Base-by-base conservation (phyloP, 1,140 invertebrate genomes). In the Halictus rubicundus region DNA sequence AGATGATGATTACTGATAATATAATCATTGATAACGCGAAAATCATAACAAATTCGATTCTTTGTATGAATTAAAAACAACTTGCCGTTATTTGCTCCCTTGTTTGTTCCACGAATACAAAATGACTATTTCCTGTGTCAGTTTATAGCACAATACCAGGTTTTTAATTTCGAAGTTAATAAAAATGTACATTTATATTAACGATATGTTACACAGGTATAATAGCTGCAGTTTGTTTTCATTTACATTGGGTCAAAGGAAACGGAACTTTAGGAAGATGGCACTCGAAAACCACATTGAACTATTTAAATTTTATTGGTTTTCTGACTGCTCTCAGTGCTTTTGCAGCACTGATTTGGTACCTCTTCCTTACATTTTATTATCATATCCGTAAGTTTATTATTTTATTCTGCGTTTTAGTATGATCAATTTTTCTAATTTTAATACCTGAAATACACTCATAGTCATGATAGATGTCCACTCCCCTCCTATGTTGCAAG, bases 321-420 rank as follows among this genome's bases (percentile, higher is more conserved):
- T 88, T 88, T 77, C 1, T 85, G 14, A 78, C 72, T 61, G 84
- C 82, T n/a, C 82, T 88, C 4, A 32, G 49, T 66, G 76, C 82
- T 19, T 21, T 75, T 10, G 70, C 80, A 25, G 82, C 76, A 6
- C 0, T 85, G 23, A 88, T 88, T 73, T 88, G 87, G 85, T 88
- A 88, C 46, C 66, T 88, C 12, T 88, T 88, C n/a, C 68, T 88
- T 8, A 85, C 86, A 9, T 88, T 85, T 72, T 88, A 88, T 54
- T 79, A 87, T 32, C 74, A 87, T 12, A 83, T 88, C 23, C 76
- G 87, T 88, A 82, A 83, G 86, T 73, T 77, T 46, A 83, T 77
- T 9, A 27, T 42, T 59, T 68, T 25, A 49, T 9, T 52, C 57
- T 49, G 21, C 19, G 68, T 27, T 39, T 6, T n/a, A 8, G 32